These are phyloP conservation scores for Gymnoscelis rufifasciata DNA, from an alignment of 2,888 invertebrate genomes.

Conservation along the genomic window DNA sequence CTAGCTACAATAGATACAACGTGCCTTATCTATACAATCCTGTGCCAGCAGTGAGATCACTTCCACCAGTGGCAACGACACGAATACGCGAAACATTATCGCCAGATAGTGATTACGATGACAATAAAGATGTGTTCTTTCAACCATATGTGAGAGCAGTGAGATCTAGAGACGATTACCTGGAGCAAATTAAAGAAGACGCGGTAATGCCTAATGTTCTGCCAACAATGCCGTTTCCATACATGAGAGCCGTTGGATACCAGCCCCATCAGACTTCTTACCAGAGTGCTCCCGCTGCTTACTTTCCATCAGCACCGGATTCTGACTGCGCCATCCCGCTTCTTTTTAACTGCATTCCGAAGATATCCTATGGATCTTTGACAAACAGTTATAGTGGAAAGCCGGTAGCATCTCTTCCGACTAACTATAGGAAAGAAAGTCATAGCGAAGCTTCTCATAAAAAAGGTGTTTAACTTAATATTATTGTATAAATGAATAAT, in stretches of 20 bases:
- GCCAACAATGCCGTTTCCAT: slow-evolving; percentile 59
- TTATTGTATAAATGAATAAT: too few relatives aligned
- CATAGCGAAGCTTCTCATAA: too few relatives aligned
- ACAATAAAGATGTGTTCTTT: slow-evolving; percentile 16
- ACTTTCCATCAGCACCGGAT: slow-evolving; percentile 29
- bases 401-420: neutral
- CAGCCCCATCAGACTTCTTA: neutral
- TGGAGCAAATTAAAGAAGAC: slow-evolving; percentile 50
- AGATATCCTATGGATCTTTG: slow-evolving; percentile 35
- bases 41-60: slow-evolving; percentile 27
- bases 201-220: slow-evolving; percentile 58
- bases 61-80: slow-evolving; percentile 38
- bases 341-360: slow-evolving; percentile 49
- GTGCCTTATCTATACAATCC: slow-evolving; percentile 25
- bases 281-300: slow-evolving; percentile 23
- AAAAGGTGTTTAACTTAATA: too few relatives aligned
- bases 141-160: slow-evolving; percentile 31
- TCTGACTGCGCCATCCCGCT: slow-evolving; percentile 43
- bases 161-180: slow-evolving; percentile 41
- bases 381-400: slow-evolving; percentile 3
- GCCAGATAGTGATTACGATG: slow-evolving; percentile 22
- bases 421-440: slow-evolving; percentile 7
- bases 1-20: slow-evolving; percentile 6
- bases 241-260: slow-evolving; percentile 28
- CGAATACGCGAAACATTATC: slow-evolving; percentile 35